These are phyloP conservation scores for Eidolon helvum DNA, from an alignment of 2,113 vertebrate species.

Conservation along the genomic window DNA sequence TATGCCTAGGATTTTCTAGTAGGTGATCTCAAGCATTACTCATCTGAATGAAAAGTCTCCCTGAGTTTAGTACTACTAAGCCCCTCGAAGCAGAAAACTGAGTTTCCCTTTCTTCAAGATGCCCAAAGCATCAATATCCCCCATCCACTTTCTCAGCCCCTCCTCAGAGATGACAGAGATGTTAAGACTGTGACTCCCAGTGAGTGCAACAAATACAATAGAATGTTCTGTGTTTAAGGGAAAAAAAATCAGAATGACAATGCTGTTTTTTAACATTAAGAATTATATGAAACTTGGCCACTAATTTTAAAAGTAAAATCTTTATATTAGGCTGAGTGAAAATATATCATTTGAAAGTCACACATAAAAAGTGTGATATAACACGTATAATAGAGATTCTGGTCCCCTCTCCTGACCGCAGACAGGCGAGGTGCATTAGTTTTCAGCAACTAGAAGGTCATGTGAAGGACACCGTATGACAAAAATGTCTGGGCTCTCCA, in stretches of 20 bases:
- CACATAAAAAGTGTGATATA: neutral
- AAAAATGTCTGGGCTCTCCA: neutral
- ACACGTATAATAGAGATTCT: neutral
- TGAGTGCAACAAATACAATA: neutral
- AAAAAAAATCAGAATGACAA: neutral
- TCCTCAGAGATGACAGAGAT: neutral
- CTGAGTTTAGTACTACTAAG: neutral
- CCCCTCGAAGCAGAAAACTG: neutral
- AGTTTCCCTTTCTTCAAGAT: neutral
- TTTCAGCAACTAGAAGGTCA: slow-evolving; percentile 6
- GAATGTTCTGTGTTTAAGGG: neutral
- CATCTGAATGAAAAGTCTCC: neutral
- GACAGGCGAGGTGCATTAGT: neutral
- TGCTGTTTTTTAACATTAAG: neutral
- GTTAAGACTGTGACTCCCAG: neutral
- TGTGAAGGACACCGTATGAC: neutral
- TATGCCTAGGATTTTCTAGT: neutral
- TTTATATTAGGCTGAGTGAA: neutral
- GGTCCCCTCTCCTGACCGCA: neutral
- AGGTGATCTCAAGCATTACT: neutral
- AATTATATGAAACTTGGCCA: neutral
- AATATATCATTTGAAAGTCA: neutral
- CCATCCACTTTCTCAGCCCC: neutral
- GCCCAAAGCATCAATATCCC: too few relatives aligned
- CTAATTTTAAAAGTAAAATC: slow-evolving; percentile 9